Evolutionary conservation across 1,140 invertebrate genomes (phyloP), one percentile per base, ranked within the genome.

Genomic region (Ephestia elutella): DNA sequence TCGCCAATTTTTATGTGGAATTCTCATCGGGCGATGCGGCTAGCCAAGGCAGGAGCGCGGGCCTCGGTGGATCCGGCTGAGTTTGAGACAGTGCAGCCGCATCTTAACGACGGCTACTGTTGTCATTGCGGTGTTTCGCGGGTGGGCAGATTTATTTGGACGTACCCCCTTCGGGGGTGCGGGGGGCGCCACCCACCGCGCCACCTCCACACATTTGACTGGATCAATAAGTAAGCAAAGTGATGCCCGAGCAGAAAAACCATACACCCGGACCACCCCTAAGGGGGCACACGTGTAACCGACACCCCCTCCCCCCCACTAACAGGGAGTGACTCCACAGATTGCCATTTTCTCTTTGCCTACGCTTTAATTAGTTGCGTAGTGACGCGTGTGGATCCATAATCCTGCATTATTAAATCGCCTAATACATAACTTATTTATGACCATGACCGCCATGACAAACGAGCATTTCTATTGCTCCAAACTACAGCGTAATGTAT

Each of bases 221-320:
- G 90, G 83, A 86, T 87, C 86, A 89, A 87, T 86, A 87, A 89
- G 88, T 89, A 89, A 89, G 88, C 88, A 89, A 89, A 89, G 88
- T n/a, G 88, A 89, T 89, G 88, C 86, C 88, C 84, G 88, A 89
- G 88, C 82, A 89, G 87, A 89, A 89, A 89, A 89, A 89, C 89
- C 86, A 89, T 88, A 87, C 88, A 86, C 88, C 86, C 86, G n/a
- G 75, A 83, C 78, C 81, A 80, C 76, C 79, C 80, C 78, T n/a
- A 78, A 86, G 84, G 85, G 85, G 85, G 82, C 83, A 87, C 78
- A 86, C 86, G 86, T n/a, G n/a, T 86, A 82, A 89, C 89, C 74
- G 76, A 75, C 77, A 79, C 84, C 80, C 79, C 78, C 82, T 80
- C 78, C 82, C 82, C 74, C 84, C 86, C 85, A 90, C 88, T 87